These are phyloP conservation scores for Rhinogobio ventralis DNA, from an alignment of 2,797 vertebrate species.

Conservation along the genomic window DNA sequence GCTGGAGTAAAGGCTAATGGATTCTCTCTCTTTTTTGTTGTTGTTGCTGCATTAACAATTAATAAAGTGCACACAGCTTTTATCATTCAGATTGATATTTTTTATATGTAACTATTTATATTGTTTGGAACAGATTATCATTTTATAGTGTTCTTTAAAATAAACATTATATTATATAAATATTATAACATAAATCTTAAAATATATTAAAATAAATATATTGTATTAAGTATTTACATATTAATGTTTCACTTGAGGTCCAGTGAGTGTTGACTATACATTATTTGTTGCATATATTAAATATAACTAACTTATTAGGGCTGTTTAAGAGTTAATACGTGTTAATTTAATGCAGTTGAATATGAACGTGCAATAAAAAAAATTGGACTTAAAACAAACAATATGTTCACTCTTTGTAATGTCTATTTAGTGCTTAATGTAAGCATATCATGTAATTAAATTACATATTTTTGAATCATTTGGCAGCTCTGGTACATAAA, in stretches of 20 bases:
- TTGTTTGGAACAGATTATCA: background rate
- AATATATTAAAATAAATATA: no score
- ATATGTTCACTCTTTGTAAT: background rate
- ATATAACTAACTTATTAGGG: background rate
- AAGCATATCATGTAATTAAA: no score
- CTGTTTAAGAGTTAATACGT: background rate
- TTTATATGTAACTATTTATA: background rate
- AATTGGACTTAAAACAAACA: background rate
- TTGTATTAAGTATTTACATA: no score
- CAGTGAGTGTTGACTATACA: background rate
- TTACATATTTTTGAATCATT: background rate
- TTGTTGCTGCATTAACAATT: constrained; percentile 18
- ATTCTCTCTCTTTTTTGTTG: background rate
- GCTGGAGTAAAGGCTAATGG: constrained; percentile 36
- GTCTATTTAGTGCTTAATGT: no score
- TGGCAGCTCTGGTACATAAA: background rate
- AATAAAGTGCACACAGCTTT: constrained; percentile 34
- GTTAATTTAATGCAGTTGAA: background rate
- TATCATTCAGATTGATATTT: constrained; percentile 7
- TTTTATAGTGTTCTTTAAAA: background rate
- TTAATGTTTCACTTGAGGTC: background rate
- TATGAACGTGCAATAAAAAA: background rate
- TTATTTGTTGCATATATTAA: background rate
- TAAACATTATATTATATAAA: background rate
- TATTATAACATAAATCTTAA: no score